Base-by-base conservation (phyloP, 1,140 invertebrate genomes). In the Ganaspis sp. region DNA sequence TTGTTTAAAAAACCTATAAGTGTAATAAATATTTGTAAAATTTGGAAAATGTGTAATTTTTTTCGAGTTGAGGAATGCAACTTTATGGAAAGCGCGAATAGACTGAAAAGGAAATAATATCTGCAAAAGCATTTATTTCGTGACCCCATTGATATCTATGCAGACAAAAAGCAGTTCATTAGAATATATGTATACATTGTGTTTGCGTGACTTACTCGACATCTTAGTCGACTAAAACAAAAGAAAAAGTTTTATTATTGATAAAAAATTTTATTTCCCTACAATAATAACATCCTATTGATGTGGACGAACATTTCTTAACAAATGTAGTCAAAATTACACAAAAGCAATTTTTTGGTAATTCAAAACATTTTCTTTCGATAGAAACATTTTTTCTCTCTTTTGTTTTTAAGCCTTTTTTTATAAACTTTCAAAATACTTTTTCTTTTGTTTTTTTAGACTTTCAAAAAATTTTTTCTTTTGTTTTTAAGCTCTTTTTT, bases 51-150 rank as follows among this genome's bases (percentile, higher is more conserved):
- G 40, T n/a, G 17, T 17, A 17, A 17, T 49, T 6, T 17, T 15
- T 49, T 49, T 17, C 5, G 2, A 49, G 8, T n/a, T 17, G 1
- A 49, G 5, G 45, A 45, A 12, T 45, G 11, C n/a, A 45, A n/a
- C n/a, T 45, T 45, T 45, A 45, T 45, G 12, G 42, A 5, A 49
- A 49, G 17, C 45, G n/a, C 45, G 45, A 49, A 15, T 17, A 11
- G 42, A 45, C 45, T 49, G 45, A 17, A 49, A 49, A 49, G 45
- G 17, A 49, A 49, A 49, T 49, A 5, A 49, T 49, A 49, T 49
- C 45, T 49, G 45, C 45, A 49, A 49, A 49, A 49, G 45, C 45
- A 49, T 49, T 49, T 49, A 49, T 49, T 49, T 49, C 45, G 45
- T 49, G 45, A 49, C 45, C 45, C 45, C 45, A 49, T 49, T 49